Conservation (phyloP, 2,797 vertebrate species). For the Columba guinea region DNA sequence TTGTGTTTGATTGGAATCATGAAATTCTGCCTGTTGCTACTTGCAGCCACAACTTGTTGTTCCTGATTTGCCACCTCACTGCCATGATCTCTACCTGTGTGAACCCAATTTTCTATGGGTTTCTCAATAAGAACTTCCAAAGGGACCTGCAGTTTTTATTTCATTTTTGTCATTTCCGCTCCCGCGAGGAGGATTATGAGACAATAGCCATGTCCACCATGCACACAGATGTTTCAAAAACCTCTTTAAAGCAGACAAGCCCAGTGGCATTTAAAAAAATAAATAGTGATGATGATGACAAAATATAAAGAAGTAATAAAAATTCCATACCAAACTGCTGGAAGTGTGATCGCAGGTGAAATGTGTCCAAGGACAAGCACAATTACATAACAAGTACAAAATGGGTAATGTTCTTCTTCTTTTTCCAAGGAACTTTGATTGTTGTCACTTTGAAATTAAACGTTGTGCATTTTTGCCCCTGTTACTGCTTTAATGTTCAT, state of each 20-base stretch:
- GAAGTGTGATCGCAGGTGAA: neutral
- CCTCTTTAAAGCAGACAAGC: conserved; percentile 83
- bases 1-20: conserved; percentile 86
- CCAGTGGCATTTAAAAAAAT: conserved; percentile 77
- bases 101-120: conserved; percentile 89
- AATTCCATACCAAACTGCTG: neutral
- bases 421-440: conserved; percentile 9
- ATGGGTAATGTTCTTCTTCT: neutral
- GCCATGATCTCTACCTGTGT: conserved; percentile 89
- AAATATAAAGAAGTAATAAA: conserved; percentile 56
- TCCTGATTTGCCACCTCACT: conserved; percentile 86
- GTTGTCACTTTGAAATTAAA: conserved; percentile 38
- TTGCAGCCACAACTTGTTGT: conserved; percentile 86
- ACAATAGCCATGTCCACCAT: conserved; percentile 91
- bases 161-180: conserved; percentile 83
- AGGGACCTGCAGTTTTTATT: conserved; percentile 85
- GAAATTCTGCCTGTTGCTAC: conserved; percentile 79
- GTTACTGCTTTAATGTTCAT: conserved; percentile 44
- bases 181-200: conserved; percentile 85
- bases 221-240: conserved; percentile 88
- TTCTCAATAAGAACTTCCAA: conserved; percentile 90
- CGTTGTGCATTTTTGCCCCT: neutral
- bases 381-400: conserved; percentile 21
- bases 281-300: conserved; percentile 69
- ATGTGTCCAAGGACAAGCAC: conserved; percentile 58